phyloP scores from a whole-genome alignment of 2,888 invertebrate species.

The Crioceris asparagi region DNA sequence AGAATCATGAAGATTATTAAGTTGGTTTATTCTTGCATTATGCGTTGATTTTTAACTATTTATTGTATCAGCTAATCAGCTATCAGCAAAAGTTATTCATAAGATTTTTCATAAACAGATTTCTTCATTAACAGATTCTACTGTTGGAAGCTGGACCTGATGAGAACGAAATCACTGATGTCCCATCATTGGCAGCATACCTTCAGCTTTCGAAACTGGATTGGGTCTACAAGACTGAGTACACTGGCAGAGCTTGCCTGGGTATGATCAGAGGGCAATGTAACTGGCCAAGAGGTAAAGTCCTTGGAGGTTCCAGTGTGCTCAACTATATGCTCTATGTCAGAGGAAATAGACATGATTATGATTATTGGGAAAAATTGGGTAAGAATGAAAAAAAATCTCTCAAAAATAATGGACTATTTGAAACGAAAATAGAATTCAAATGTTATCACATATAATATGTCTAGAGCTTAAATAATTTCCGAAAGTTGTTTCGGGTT shows the following conservation, averaged over 20 bases:
- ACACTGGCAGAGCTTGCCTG: slow-evolving; percentile 67
- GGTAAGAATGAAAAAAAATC: too few species aligned
- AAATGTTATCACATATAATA: too few species aligned
- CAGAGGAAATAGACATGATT: slow-evolving; percentile 70
- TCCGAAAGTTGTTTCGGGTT: too few species aligned
- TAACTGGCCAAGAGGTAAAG: slow-evolving; percentile 84
- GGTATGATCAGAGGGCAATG: slow-evolving; percentile 74
- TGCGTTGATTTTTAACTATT: too few species aligned
- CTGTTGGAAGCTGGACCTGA: slow-evolving; percentile 78
- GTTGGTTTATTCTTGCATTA: too few species aligned
- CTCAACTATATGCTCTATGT: slow-evolving; percentile 88
- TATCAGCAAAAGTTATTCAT: too few species aligned
- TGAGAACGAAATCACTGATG: slow-evolving; percentile 80
- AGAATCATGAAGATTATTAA: too few species aligned
- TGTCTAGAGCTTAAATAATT: too few species aligned
- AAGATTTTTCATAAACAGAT: too few species aligned
- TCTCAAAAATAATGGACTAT: too few species aligned
- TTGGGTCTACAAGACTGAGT: slow-evolving; percentile 85
- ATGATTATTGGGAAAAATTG: slow-evolving; percentile 75
- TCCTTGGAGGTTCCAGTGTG: slow-evolving; percentile 79
- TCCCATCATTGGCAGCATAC: slow-evolving; percentile 78
- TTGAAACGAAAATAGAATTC: too few species aligned
- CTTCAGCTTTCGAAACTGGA: slow-evolving; percentile 76
- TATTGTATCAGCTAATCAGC: too few species aligned
- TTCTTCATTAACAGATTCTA: slow-evolving; percentile 42